Evolutionary conservation across 2,797 vertebrate species (phyloP).

Genomic region (Dipus sagitta): DNA sequence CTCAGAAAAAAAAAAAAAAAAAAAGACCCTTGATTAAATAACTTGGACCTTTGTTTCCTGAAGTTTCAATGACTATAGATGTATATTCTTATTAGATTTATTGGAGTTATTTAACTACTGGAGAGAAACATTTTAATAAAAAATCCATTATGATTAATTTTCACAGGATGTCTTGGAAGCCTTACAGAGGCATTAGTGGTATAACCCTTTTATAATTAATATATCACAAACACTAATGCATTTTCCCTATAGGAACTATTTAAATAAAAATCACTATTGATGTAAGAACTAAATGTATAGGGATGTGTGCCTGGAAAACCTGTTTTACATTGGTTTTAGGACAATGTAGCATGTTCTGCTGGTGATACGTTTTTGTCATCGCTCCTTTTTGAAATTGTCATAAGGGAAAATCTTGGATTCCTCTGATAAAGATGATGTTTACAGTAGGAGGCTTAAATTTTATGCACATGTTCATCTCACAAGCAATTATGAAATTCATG

Average conservation of each 20-base stretch:
- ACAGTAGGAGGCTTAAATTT: neutral
- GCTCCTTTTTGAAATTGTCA: neutral
- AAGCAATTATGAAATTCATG: neutral
- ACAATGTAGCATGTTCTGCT: neutral
- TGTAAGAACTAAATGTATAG: slow-evolving; percentile 49
- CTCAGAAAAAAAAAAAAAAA: no score
- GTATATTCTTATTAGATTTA: slow-evolving; percentile 29
- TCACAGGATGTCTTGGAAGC: slow-evolving; percentile 74
- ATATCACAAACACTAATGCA: slow-evolving; percentile 75
- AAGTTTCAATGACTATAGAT: neutral
- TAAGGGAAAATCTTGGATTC: neutral
- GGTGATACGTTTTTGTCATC: neutral
- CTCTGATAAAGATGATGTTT: neutral
- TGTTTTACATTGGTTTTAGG: neutral
- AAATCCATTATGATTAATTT: slow-evolving; percentile 82
- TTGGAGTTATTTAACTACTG: slow-evolving; percentile 57
- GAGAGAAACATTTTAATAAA: slow-evolving; percentile 49
- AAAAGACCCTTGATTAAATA: slow-evolving; percentile 32
- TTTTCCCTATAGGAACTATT: slow-evolving; percentile 74
- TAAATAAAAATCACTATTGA: slow-evolving; percentile 72
- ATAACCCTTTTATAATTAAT: slow-evolving; percentile 81
- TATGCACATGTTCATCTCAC: fast-evolving
- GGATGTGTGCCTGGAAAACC: slow-evolving; percentile 24
- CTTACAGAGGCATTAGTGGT: slow-evolving; percentile 76
- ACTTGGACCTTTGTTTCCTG: neutral